phyloP scores from a whole-genome alignment of 1,140 invertebrate species.

The Catajapyx aquilonaris region DNA sequence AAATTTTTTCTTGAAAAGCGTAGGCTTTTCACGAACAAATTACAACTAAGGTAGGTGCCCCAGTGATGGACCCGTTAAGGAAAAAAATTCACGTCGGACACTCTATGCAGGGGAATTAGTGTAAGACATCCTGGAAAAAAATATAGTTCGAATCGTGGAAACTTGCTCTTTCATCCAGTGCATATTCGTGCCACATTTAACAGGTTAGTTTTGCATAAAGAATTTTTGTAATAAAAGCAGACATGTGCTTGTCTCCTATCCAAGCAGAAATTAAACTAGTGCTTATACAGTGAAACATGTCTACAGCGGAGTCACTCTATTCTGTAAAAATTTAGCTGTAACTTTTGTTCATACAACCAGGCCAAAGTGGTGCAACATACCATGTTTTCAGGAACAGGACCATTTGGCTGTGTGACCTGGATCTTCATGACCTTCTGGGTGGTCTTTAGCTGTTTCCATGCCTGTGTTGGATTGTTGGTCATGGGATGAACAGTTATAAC shows the following conservation, averaged over 20 bases:
- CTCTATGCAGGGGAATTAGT: no score
- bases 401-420: conserved; percentile 31
- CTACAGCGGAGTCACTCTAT: neutral
- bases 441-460: conserved; percentile 40
- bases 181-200: no score
- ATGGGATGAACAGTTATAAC: conserved; percentile 42
- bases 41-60: neutral
- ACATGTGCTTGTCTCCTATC: neutral
- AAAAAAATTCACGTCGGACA: no score
- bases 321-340: conserved; percentile 3
- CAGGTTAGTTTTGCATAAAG: no score
- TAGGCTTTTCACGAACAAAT: neutral
- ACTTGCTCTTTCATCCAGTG: no score
- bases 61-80: no score
- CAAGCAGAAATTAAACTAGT: conserved; percentile 3
- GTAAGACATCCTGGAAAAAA: no score
- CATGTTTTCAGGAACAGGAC: conserved; percentile 25
- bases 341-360: conserved; percentile 5
- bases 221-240: neutral
- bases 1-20: neutral
- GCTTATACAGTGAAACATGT: no score
- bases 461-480: conserved; percentile 37
- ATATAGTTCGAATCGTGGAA: no score
- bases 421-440: conserved; percentile 43
- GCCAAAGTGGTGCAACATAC: conserved; percentile 12